Percentiles rank a stretch among this genome's conserved stretches.
phyloP scores from a whole-genome alignment of 1,140 invertebrate species.

The Apis florea region DNA sequence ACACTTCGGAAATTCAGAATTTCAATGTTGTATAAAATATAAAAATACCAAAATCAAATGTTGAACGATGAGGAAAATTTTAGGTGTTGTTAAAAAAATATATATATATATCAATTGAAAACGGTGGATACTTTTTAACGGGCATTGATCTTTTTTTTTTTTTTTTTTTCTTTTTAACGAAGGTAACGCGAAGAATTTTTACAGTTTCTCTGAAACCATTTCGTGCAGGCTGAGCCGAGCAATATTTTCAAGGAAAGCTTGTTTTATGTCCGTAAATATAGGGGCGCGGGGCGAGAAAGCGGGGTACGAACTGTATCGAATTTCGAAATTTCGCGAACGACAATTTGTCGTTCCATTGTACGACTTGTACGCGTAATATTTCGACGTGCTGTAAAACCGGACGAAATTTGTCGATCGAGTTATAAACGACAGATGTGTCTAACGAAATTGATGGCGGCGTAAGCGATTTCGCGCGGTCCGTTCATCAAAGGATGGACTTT shows the following conservation, averaged over 20 bases:
- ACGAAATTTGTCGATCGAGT: background rate
- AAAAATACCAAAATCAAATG: too few species aligned
- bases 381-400: conserved; percentile 1
- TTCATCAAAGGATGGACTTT: background rate
- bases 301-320: background rate
- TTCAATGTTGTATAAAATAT: too few species aligned
- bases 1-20: too few species aligned
- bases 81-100: background rate
- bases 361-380: conserved; percentile 20
- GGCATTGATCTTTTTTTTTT: background rate
- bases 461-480: background rate
- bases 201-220: background rate
- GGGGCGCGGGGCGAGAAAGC: too few species aligned
- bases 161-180: too few species aligned
- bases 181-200: background rate
- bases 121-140: background rate
- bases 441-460: background rate
- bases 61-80: too few species aligned
- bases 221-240: too few species aligned
- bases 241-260: background rate
- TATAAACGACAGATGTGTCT: conserved; percentile 42
- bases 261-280: background rate
- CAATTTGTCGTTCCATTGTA: conserved; percentile 24
- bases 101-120: too few species aligned
- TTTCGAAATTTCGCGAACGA: conserved; percentile 7